Evolutionary conservation across 2,888 invertebrate species (phyloP).

Genomic region (Lacanobia wlatinum): DNA sequence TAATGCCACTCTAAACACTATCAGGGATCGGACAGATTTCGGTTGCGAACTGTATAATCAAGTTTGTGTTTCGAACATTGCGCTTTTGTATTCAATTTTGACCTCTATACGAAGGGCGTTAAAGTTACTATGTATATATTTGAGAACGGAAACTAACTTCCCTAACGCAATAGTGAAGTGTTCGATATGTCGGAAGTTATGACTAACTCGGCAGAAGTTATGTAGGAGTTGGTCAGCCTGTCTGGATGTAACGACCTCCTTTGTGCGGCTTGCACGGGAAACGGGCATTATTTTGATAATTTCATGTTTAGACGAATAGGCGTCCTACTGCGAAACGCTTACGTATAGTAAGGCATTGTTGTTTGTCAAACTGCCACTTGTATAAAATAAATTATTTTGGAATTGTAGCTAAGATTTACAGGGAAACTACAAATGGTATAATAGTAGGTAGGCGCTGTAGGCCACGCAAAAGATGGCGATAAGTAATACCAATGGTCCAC

Average conservation of each 20-base stretch:
- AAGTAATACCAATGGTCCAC: no score
- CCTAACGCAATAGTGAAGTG: constrained; percentile 76
- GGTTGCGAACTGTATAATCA: constrained; percentile 51
- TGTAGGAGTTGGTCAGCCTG: constrained; percentile 63
- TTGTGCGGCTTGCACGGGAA: constrained; percentile 63
- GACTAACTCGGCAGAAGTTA: constrained; percentile 71
- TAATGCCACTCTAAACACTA: constrained; percentile 44
- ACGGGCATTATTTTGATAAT: constrained; percentile 64
- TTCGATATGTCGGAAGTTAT: constrained; percentile 77
- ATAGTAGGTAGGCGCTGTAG: no score
- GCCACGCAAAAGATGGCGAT: no score
- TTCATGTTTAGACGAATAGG: constrained; percentile 40
- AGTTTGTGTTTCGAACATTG: constrained; percentile 59
- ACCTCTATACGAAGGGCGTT: constrained; percentile 67
- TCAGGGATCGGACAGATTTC: constrained; percentile 43
- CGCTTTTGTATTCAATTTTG: constrained; percentile 71
- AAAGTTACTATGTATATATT: constrained; percentile 52
- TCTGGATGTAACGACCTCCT: constrained; percentile 67
- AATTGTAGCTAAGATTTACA: background rate
- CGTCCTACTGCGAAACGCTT: constrained; percentile 49
- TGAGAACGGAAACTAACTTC: constrained; percentile 75
- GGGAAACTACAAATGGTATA: no score
- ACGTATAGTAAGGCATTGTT: constrained; percentile 5
- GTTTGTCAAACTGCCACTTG: constrained; percentile 4
- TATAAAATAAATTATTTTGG: constrained; percentile 13